Base-by-base conservation (phyloP, 1,140 invertebrate species). In the Pseudomyrmex sp. region DNA sequence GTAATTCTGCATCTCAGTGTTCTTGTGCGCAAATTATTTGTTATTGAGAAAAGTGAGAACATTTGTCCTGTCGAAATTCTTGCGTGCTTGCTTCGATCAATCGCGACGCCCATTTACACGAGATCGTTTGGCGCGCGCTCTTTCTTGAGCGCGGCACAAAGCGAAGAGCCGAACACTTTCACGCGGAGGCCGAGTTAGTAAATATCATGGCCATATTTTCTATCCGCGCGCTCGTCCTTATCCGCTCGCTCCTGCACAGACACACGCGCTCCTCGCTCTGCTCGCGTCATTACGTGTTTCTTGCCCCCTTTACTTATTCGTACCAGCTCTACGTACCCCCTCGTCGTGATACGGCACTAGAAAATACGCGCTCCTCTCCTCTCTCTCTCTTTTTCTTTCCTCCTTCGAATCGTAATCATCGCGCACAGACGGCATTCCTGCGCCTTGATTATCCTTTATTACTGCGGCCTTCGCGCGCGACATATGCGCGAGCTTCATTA, bases 141-240 rank as follows among this genome's bases (percentile, higher is more conserved):
- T 80, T 89, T 88, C 84, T 35, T 5, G 85, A 88, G 87, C 88
- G 76, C 70, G 80, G 85, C 86, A 90, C 88, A 91, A 91, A 90
- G 87, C 87, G 85, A 90, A 77, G 87, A 92, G 84, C 84, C 35
- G 86, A 92, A 89, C 90, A 92, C 91, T 92, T 92, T 92, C 91
- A 92, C 91, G 88, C 85, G 82, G 90, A 92, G 90, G 87, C 90
- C 90, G 89, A 90, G 90, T 92, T 91, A 88, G 90, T 91, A 92
- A 92, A 92, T 92, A 92, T 92, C 91, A 91, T 92, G 91, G 91
- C 90, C 91, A 92, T 92, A 91, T 92, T 91, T 92, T 89, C 91
- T 89, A 91, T 88, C 87, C 88, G 88, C 35, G 7, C 88, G 88
- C 83, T 90, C 88, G 86, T 91, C 91, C 70, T 84, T 88, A 87